Base-by-base conservation (phyloP, 2,113 vertebrate species). In the Tautogolabrus adspersus region DNA sequence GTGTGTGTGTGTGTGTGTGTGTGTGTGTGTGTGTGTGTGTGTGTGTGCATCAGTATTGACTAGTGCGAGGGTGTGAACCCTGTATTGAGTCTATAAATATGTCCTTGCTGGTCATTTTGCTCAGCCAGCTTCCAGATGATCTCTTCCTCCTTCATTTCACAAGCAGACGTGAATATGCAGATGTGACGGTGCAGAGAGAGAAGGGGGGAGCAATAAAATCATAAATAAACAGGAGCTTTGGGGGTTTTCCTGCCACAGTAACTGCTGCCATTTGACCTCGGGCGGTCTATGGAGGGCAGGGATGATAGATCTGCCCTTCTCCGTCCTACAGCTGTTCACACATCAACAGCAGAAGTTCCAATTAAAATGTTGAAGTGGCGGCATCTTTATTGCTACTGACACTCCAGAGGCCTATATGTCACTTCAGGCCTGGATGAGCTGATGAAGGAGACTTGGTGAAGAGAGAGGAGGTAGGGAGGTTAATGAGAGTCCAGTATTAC, bases 251-350 rank as follows among this genome's bases (percentile, higher is more conserved):
- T 90, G 79, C 68, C 86, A 87, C 81, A 71, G 63, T 87, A 89
- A 88, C 78, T 80, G 81, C 66, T 87, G 87, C 88, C 87, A 88
- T 94, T 93, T 93, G 90, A 94, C 92, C 93, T 80, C 67, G 4
- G 83, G 88, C 62, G 63, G 86, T 93, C 83, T 87, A 76, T 64
- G 62, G 90, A 83, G 86, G 84, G 85, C 75, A 87, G 77, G 64
- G 78, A 91, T 93, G 93, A 94, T 89, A 91, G 91, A 93, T 91
- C 83, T 91, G 92, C 90, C 91, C 91, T 94, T 91, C 92, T 88
- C 88, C 68, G 86, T 95, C 89, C 90, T 92, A 90, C 92, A 93
- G 93, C 93, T 93, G 94, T 92, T 93, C 92, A 91, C 91, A 92
- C 91, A 93, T 92, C 91, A 91, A 88, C 90, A 91, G 89, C 89